Percentiles rank a stretch among this genome's conserved stretches.
Conservation (phyloP, 2,888 invertebrate genomes). For the Clepsis dumicolana region DNA sequence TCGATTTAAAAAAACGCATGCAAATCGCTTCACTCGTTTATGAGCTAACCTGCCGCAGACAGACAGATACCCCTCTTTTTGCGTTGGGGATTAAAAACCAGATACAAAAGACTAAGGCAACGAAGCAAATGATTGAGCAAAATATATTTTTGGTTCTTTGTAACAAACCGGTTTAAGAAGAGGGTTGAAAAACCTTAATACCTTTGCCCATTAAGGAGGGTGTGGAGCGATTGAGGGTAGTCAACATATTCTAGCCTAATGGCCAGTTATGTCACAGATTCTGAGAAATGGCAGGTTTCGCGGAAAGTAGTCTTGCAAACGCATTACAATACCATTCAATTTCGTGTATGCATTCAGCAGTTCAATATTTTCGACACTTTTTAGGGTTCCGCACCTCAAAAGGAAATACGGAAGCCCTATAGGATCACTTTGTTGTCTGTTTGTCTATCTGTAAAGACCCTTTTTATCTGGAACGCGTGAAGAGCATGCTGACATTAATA, state of each 20-base stretch:
- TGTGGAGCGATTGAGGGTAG: conserved; percentile 1
- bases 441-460: too few relatives aligned
- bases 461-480: too few relatives aligned
- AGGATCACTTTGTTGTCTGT: too few relatives aligned
- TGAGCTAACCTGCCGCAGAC: too few relatives aligned
- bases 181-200: conserved; percentile 37
- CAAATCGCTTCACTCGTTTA: too few relatives aligned
- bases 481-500: too few relatives aligned
- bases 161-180: not conserved
- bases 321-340: conserved; percentile 3
- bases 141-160: not conserved
- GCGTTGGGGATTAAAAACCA: too few relatives aligned
- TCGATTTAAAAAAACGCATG: too few relatives aligned
- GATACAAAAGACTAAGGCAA: not conserved
- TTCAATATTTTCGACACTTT: not conserved
- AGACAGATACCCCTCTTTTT: too few relatives aligned
- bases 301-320: not conserved
- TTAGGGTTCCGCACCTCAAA: too few relatives aligned
- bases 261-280: conserved; percentile 19
- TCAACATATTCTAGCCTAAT: conserved; percentile 21
- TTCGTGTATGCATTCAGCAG: not conserved
- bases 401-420: too few relatives aligned
- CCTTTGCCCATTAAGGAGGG: conserved; percentile 31
- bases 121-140: not conserved
- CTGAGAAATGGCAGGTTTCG: conserved; percentile 8